A percentile compares a stretch with the other conserved stretches of the same genome.
Evolutionary conservation across 2,888 invertebrate genomes (phyloP).

Genomic region (Hirtodrosophila confusa): DNA sequence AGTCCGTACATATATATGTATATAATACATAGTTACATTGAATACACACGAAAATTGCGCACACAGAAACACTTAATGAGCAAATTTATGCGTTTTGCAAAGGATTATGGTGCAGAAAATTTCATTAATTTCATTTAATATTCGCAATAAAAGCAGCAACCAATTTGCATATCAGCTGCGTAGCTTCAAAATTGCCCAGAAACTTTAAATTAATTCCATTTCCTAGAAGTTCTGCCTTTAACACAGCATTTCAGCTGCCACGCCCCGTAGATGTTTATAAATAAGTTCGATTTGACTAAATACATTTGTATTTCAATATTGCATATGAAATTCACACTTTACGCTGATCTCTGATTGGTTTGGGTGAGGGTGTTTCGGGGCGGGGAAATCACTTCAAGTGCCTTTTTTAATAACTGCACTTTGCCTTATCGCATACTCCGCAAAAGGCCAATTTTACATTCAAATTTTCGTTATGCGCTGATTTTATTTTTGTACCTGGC

Average conservation of each 20-base stretch:
- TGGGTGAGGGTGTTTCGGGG: not conserved
- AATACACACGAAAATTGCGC: conserved; percentile 60
- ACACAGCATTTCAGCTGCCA: conserved; percentile 37
- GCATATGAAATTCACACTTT: conserved; percentile 46
- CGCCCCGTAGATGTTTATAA: conserved; percentile 40
- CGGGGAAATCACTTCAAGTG: conserved; percentile 41
- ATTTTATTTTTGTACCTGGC: conserved; percentile 36
- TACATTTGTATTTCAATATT: not conserved
- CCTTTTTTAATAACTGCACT: conserved; percentile 52
- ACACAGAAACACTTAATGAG: conserved; percentile 67
- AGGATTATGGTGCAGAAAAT: conserved; percentile 81
- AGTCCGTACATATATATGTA: conserved; percentile 17
- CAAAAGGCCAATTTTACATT: conserved; percentile 55
- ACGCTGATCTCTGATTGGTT: conserved; percentile 28
- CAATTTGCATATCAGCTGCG: conserved; percentile 69
- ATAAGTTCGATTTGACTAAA: conserved; percentile 7
- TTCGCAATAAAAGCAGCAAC: conserved; percentile 73
- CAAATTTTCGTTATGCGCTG: conserved; percentile 11
- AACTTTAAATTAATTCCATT: conserved; percentile 70
- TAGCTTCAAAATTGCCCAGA: conserved; percentile 23
- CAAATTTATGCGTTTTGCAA: conserved; percentile 78
- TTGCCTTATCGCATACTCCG: conserved; percentile 45
- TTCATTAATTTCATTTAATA: conserved; percentile 80
- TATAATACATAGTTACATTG: conserved; percentile 31
- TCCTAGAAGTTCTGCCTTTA: conserved; percentile 21